Conservation (phyloP, 2,888 invertebrate species). For the Lottia gigantea region DNA sequence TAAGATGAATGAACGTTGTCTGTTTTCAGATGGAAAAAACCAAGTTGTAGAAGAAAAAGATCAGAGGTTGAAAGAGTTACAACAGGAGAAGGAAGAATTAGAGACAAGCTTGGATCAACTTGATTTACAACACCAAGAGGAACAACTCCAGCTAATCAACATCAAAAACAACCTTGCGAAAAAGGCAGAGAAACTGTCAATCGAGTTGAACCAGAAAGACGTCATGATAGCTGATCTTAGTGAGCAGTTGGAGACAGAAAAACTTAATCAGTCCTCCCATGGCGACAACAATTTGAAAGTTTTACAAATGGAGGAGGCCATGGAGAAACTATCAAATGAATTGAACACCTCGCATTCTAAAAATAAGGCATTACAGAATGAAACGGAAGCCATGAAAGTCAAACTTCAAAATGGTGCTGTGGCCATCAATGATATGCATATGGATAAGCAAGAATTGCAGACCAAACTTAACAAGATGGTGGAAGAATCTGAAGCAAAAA, state of each 20-base stretch:
- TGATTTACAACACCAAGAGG: conserved; percentile 79
- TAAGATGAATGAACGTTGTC: too few relatives aligned
- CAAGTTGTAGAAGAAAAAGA: conserved; percentile 35
- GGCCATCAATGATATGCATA: conserved; percentile 59
- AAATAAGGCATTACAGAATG: conserved; percentile 28
- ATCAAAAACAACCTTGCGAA: conserved; percentile 41
- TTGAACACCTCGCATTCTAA: conserved; percentile 18
- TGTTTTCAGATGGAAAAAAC: neutral
- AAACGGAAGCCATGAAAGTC: conserved; percentile 45
- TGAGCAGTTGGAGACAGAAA: conserved; percentile 20
- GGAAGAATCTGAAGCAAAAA: conserved; percentile 38
- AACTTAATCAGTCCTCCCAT: conserved; percentile 4
- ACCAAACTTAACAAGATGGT: conserved; percentile 36
- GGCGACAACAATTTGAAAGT: conserved; percentile 13
- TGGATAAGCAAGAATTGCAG: conserved; percentile 59
- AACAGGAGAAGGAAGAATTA: conserved; percentile 67
- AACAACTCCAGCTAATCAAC: conserved; percentile 62
- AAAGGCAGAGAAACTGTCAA: conserved; percentile 22
- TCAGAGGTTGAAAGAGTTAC: conserved; percentile 39
- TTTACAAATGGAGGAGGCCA: conserved; percentile 12
- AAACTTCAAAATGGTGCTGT: conserved; percentile 51
- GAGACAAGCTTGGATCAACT: conserved; percentile 77
- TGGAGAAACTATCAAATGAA: conserved; percentile 8
- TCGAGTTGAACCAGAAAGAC: conserved; percentile 30
- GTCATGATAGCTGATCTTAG: conserved; percentile 24